Percentiles rank a stretch among this genome's conserved stretches.
Conservation (phyloP, 2,888 invertebrate genomes). For the Ligdia adustata region DNA sequence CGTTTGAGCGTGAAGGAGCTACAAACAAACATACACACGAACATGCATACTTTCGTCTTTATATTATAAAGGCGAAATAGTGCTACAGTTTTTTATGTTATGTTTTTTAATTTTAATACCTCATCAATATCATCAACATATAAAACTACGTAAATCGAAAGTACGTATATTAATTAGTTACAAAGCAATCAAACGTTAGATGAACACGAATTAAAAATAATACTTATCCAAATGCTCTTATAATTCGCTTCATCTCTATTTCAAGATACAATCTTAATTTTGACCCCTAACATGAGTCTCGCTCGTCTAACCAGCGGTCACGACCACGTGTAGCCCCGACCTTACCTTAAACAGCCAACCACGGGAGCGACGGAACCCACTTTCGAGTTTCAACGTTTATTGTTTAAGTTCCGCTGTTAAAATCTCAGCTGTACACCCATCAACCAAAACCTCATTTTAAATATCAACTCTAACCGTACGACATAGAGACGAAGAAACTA, state of each 20-base stretch:
- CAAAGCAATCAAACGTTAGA: too few relatives aligned
- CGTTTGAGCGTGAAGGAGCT: too few relatives aligned
- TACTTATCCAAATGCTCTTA: neutral
- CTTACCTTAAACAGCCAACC: slow-evolving; percentile 31
- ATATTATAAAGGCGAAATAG: too few relatives aligned
- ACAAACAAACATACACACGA: too few relatives aligned
- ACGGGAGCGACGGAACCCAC: slow-evolving; percentile 35
- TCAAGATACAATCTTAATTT: neutral
- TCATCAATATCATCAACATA: too few relatives aligned
- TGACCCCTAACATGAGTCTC: neutral
- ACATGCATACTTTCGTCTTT: too few relatives aligned
- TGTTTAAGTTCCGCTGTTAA: slow-evolving; percentile 40
- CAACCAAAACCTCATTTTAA: slow-evolving; percentile 7
- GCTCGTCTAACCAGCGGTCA: neutral
- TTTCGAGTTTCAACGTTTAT: slow-evolving; percentile 38
- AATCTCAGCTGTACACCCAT: slow-evolving; percentile 34
- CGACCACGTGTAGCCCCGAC: slow-evolving; percentile 16
- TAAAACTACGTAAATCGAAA: too few relatives aligned
- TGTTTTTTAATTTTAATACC: too few relatives aligned
- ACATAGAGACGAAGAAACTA: neutral
- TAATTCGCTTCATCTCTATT: neutral
- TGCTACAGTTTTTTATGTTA: too few relatives aligned
- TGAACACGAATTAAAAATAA: neutral
- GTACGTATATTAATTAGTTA: too few relatives aligned
- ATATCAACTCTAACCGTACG: slow-evolving; percentile 21